phyloP scores from a whole-genome alignment of 2,888 invertebrate species.

The Rhagium mordax region DNA sequence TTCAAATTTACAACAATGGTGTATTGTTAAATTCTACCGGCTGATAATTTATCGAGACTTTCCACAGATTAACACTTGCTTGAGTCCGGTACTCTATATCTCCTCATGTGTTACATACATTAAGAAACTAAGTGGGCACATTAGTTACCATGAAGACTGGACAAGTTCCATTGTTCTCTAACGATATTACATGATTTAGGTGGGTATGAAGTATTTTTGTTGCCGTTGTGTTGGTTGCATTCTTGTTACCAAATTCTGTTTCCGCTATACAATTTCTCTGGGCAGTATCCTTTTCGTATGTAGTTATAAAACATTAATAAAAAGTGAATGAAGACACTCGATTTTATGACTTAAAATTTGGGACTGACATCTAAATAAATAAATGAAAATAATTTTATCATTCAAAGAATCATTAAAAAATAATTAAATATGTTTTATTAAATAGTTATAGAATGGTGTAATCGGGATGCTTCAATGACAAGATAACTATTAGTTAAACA shows the following conservation, averaged over 20 bases:
- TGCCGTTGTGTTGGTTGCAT: neutral
- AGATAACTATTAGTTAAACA: too few species aligned
- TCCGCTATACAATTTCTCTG: neutral
- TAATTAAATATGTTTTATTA: too few species aligned
- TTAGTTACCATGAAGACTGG: conserved; percentile 20
- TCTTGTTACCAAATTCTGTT: conserved; percentile 1
- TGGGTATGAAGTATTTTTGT: conserved; percentile 3
- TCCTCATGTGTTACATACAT: neutral
- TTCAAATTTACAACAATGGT: conserved; percentile 27
- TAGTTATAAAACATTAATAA: too few species aligned
- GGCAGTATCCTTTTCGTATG: too few species aligned
- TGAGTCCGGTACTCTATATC: neutral
- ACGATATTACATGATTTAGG: conserved; percentile 27
- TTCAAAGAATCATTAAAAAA: too few species aligned
- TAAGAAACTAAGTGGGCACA: conserved; percentile 19
- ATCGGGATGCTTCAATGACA: too few species aligned
- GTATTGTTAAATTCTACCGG: conserved; percentile 19
- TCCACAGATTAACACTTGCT: conserved; percentile 24
- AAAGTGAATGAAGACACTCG: too few species aligned
- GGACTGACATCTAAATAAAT: too few species aligned
- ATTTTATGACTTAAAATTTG: too few species aligned
- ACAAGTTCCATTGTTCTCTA: conserved; percentile 26
- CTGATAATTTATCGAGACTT: conserved; percentile 27
- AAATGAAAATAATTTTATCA: too few species aligned
- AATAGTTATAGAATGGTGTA: too few species aligned